Evolutionary conservation across 2,888 invertebrate species (phyloP).

Genomic region (Willowsia nigromaculata): DNA sequence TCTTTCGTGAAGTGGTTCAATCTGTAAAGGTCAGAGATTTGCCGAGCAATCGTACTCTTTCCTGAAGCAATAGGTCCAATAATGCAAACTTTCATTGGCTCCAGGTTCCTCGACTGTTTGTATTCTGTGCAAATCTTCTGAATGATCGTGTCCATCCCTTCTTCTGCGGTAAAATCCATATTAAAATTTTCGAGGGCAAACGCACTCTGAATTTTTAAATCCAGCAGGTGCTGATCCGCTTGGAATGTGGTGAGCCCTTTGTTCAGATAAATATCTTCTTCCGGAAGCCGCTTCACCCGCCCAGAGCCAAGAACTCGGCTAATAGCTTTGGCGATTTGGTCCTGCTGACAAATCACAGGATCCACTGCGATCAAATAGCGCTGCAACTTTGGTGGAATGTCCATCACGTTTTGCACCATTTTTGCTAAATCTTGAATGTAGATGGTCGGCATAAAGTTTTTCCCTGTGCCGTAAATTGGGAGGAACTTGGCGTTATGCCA

Average conservation of each 20-base stretch:
- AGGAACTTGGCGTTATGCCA: slow-evolving; percentile 85
- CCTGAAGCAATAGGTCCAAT: slow-evolving; percentile 75
- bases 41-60: slow-evolving; percentile 76
- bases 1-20: slow-evolving; percentile 76
- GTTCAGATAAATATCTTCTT: slow-evolving; percentile 81
- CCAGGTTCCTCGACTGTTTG: slow-evolving; percentile 60
- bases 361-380: slow-evolving; percentile 86
- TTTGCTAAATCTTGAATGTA: slow-evolving; percentile 84
- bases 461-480: slow-evolving; percentile 84
- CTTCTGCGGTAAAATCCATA: slow-evolving; percentile 71
- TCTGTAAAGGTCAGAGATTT: slow-evolving; percentile 75
- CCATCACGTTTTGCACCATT: slow-evolving; percentile 75
- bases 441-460: slow-evolving; percentile 84
- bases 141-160: slow-evolving; percentile 64
- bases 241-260: slow-evolving; percentile 75
- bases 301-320: slow-evolving; percentile 83
- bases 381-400: slow-evolving; percentile 83
- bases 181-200: slow-evolving; percentile 75
- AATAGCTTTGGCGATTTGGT: slow-evolving; percentile 83
- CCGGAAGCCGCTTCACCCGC: slow-evolving; percentile 83
- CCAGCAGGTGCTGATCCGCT: slow-evolving; percentile 74
- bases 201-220: slow-evolving; percentile 75
- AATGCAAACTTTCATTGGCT: slow-evolving; percentile 76
- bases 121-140: slow-evolving; percentile 57
- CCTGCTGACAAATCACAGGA: slow-evolving; percentile 83